Conservation (phyloP, 2,888 invertebrate genomes). For the Panopea generosa region DNA sequence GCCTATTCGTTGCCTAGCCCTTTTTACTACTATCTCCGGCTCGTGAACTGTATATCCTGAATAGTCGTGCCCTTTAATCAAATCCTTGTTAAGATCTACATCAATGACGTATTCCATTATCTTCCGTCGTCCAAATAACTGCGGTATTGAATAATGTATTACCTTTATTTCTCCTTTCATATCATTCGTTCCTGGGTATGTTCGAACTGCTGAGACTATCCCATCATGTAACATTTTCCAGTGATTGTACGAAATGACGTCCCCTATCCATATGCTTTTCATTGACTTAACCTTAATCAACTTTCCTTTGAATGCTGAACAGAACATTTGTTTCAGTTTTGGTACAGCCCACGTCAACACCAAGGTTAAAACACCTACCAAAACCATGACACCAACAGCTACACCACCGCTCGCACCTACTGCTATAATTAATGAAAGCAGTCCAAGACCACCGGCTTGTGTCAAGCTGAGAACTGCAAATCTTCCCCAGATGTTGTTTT, state of each 20-base stretch:
- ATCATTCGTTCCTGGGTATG: not conserved
- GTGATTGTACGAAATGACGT: conserved; percentile 31
- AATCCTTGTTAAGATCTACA: conserved; percentile 17
- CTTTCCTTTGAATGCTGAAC: conserved; percentile 38
- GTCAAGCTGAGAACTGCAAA: conserved; percentile 15
- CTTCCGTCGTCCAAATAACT: conserved; percentile 20
- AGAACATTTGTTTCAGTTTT: conserved; percentile 13
- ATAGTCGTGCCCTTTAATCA: conserved; percentile 26
- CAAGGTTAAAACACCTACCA: conserved; percentile 9
- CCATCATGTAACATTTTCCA: conserved; percentile 23
- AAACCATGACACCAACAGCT: conserved; percentile 5
- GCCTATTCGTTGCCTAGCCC: conserved; percentile 36
- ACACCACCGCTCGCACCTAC: conserved; percentile 11
- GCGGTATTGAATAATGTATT: conserved; percentile 32
- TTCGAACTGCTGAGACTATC: conserved; percentile 20
- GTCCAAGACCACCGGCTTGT: conserved; percentile 28
- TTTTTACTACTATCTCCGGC: conserved; percentile 31
- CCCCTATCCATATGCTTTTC: conserved; percentile 19
- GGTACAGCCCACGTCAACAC: conserved; percentile 16
- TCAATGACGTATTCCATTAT: conserved; percentile 25
- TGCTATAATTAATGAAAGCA: conserved; percentile 14
- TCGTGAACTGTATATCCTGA: conserved; percentile 12
- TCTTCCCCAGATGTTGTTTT: conserved; percentile 18
- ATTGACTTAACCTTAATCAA: conserved; percentile 10
- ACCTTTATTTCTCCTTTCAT: conserved; percentile 19